Conservation (phyloP, 2,888 invertebrate species). For the Yponomeuta evonymella region DNA sequence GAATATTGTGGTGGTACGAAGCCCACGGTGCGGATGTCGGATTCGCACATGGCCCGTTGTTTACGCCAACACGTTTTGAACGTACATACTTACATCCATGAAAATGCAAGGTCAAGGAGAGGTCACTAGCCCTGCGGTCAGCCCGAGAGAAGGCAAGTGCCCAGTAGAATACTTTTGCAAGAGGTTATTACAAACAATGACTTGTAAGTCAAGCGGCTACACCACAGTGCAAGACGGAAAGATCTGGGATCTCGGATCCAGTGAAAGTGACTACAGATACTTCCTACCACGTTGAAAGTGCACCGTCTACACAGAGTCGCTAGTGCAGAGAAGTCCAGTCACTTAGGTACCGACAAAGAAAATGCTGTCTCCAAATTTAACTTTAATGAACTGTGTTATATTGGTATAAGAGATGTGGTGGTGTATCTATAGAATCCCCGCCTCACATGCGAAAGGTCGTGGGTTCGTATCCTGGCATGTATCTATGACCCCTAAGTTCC, state of each 20-base stretch:
- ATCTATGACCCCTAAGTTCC: no score
- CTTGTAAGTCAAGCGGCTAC: constrained; percentile 3
- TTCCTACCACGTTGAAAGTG: constrained; percentile 70
- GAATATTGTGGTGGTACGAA: no score
- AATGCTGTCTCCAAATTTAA: not conserved
- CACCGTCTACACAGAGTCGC: constrained; percentile 30
- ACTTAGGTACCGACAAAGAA: not conserved
- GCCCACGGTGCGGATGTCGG: no score
- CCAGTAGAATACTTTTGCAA: not conserved
- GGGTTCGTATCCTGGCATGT: not conserved
- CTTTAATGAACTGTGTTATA: no score
- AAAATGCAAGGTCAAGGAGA: no score
- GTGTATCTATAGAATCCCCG: no score
- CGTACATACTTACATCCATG: no score
- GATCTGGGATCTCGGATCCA: constrained; percentile 65
- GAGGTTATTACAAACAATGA: not conserved
- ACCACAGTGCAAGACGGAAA: constrained; percentile 47
- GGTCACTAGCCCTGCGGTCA: no score
- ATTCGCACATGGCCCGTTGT: not conserved
- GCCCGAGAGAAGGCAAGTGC: no score
- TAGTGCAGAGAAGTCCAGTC: constrained; percentile 26
- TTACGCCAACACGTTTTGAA: not conserved
- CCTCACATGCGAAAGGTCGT: not conserved
- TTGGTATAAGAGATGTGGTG: no score
- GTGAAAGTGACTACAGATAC: constrained; percentile 66